Evolutionary conservation across 2,888 invertebrate species (phyloP).

Genomic region (Watsonalla cultraria): DNA sequence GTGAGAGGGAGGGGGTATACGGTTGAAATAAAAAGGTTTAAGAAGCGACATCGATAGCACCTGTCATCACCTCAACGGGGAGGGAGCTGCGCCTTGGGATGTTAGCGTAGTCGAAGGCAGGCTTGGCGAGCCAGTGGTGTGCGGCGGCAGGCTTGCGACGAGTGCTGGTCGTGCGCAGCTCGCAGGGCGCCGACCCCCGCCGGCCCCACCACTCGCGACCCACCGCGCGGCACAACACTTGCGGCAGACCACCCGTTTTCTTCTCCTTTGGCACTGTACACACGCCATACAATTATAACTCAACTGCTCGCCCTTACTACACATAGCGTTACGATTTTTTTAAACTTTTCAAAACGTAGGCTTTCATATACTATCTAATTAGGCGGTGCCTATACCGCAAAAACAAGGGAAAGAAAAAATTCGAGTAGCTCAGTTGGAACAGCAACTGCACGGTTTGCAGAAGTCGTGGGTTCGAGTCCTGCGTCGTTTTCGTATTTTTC

Average conservation of each 20-base stretch:
- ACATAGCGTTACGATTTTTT: no score
- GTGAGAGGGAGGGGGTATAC: not conserved
- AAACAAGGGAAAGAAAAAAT: no score
- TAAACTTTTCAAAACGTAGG: no score
- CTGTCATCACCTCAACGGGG: slow-evolving; percentile 69
- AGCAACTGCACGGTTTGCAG: no score
- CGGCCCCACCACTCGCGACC: slow-evolving; percentile 45
- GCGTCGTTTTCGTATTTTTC: no score
- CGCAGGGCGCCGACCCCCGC: slow-evolving; percentile 57
- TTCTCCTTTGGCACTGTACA: slow-evolving; percentile 46
- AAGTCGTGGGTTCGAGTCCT: no score
- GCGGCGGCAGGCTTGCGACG: slow-evolving; percentile 35
- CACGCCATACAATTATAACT: not conserved
- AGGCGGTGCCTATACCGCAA: no score
- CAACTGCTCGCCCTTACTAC: not conserved
- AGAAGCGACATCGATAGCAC: slow-evolving; percentile 38
- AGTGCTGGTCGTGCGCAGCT: slow-evolving; percentile 20
- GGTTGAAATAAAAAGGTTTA: not conserved
- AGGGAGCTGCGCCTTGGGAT: slow-evolving; percentile 55
- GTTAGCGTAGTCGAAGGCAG: slow-evolving; percentile 20
- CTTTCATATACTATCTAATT: no score
- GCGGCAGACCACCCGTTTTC: slow-evolving; percentile 37
- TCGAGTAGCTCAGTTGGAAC: no score
- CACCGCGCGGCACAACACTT: slow-evolving; percentile 42
- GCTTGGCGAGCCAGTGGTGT: slow-evolving; percentile 50